These are phyloP conservation scores for Parelbella ahira DNA, from an alignment of 2,888 invertebrate species.

Conservation along the genomic window DNA sequence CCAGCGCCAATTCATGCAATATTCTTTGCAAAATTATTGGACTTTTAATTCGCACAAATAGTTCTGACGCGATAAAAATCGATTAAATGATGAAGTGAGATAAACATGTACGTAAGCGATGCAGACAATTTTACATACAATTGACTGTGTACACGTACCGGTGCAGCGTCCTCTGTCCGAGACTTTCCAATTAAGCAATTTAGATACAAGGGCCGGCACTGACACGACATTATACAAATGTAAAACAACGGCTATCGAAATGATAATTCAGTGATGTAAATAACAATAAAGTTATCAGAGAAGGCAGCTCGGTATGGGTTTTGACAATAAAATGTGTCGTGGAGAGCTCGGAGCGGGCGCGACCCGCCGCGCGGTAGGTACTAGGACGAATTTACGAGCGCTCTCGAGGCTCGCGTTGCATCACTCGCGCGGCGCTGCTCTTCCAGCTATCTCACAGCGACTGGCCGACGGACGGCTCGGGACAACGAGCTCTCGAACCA, in stretches of 20 bases:
- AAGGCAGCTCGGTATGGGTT: slow-evolving; percentile 68
- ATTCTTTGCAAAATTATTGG: slow-evolving; percentile 10
- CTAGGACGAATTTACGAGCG: slow-evolving; percentile 65
- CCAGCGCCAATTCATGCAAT: slow-evolving; percentile 35
- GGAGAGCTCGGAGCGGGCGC: slow-evolving; percentile 49
- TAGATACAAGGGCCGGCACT: slow-evolving; percentile 66
- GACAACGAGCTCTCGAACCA: slow-evolving; percentile 22
- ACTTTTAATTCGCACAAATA: slow-evolving; percentile 7
- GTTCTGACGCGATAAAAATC: neutral
- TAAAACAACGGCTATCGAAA: slow-evolving; percentile 75
- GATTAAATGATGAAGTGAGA: no score
- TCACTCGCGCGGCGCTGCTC: slow-evolving; percentile 24
- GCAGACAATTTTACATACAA: neutral
- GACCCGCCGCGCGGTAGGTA: slow-evolving; percentile 54
- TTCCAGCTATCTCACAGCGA: slow-evolving; percentile 16
- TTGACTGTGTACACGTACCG: no score
- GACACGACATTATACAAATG: slow-evolving; percentile 71
- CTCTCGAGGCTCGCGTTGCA: slow-evolving; percentile 34
- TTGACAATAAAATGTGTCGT: slow-evolving; percentile 74
- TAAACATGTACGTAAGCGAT: no score
- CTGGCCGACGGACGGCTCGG: slow-evolving; percentile 17
- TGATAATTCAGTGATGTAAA: slow-evolving; percentile 77
- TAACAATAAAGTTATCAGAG: slow-evolving; percentile 78
- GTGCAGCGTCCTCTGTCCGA: slow-evolving; percentile 57
- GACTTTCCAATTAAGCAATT: slow-evolving; percentile 79